phyloP scores from a whole-genome alignment of 2,888 invertebrate genomes.

The Luperina nickerlii region DNA sequence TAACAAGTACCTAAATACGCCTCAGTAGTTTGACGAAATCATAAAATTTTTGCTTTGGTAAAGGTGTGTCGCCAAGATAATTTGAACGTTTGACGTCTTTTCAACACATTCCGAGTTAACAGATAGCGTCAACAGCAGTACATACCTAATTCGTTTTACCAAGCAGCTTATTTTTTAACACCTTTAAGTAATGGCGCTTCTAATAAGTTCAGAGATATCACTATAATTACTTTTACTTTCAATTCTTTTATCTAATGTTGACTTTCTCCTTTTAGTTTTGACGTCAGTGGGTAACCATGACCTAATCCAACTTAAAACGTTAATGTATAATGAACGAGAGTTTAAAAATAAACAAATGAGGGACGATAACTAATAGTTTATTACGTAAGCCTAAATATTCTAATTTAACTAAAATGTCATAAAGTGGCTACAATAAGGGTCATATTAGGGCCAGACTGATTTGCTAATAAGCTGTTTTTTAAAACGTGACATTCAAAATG shows the following conservation, averaged over 20 bases:
- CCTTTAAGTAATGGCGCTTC: not conserved
- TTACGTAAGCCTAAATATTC: slow-evolving; percentile 14
- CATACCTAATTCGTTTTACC: not conserved
- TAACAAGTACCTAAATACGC: not conserved
- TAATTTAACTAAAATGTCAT: not conserved
- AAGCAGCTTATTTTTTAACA: slow-evolving; percentile 14
- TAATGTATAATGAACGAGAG: slow-evolving; percentile 63
- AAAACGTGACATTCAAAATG: not conserved
- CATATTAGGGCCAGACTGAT: not conserved
- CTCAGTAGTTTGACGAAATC: not conserved
- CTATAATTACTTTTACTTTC: slow-evolving; percentile 63
- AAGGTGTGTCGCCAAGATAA: not conserved
- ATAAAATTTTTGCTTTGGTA: not conserved
- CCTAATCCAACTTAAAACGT: slow-evolving; percentile 74
- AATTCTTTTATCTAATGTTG: slow-evolving; percentile 78
- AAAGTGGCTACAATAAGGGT: not conserved
- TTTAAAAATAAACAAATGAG: slow-evolving; percentile 52
- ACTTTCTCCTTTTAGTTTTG: slow-evolving; percentile 74
- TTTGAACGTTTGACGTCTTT: slow-evolving; percentile 13
- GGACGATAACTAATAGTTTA: slow-evolving; percentile 23
- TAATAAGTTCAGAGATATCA: slow-evolving; percentile 62
- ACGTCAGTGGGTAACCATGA: slow-evolving; percentile 76
- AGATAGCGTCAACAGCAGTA: not conserved
- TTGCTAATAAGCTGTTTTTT: not conserved
- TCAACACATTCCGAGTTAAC: slow-evolving; percentile 18